These are phyloP conservation scores for Lordiphosa stackelbergi DNA, from an alignment of 1,140 invertebrate species.

Conservation along the genomic window DNA sequence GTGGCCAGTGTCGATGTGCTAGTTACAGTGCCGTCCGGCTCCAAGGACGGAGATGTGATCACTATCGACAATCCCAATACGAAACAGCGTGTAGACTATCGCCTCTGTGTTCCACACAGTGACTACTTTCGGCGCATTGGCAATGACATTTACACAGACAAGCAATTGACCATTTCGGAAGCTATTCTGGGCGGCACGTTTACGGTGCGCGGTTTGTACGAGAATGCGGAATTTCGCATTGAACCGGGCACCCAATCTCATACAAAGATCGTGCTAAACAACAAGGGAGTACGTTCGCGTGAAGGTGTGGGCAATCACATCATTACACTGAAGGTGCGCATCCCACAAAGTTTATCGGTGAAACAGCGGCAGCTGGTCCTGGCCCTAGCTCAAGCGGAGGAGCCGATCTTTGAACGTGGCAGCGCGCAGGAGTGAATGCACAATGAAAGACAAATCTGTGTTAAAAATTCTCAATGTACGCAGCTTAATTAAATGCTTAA, in stretches of 20 bases:
- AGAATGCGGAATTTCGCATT: slow-evolving; percentile 54
- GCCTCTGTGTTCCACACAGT: slow-evolving; percentile 44
- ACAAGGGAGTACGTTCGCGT: slow-evolving; percentile 52
- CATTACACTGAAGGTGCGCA: slow-evolving; percentile 58
- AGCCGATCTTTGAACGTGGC: slow-evolving; percentile 50
- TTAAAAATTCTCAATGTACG: slow-evolving; percentile 59
- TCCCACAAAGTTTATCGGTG: slow-evolving; percentile 57
- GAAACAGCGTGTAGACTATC: slow-evolving; percentile 52
- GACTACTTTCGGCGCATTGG: slow-evolving; percentile 66
- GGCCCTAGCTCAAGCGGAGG: slow-evolving; percentile 61
- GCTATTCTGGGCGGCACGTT: slow-evolving; percentile 63
- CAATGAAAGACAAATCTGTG: neutral
- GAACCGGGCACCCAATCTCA: slow-evolving; percentile 65
- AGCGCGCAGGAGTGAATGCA: neutral
- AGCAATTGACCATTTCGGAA: slow-evolving; percentile 56
- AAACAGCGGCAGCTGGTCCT: slow-evolving; percentile 68
- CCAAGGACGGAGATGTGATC: slow-evolving; percentile 57
- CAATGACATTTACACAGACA: slow-evolving; percentile 59
- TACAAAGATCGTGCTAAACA: slow-evolving; percentile 44
- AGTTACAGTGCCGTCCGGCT: slow-evolving; percentile 54
- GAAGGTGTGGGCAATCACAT: slow-evolving; percentile 59
- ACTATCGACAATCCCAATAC: slow-evolving; percentile 57
- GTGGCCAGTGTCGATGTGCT: slow-evolving; percentile 48
- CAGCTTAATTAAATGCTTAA: slow-evolving; percentile 5
- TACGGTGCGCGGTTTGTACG: slow-evolving; percentile 58